A percentile compares a stretch with the other conserved stretches of the same genome.
phyloP scores from a whole-genome alignment of 2,113 vertebrate genomes.

The Vidua chalybeata region DNA sequence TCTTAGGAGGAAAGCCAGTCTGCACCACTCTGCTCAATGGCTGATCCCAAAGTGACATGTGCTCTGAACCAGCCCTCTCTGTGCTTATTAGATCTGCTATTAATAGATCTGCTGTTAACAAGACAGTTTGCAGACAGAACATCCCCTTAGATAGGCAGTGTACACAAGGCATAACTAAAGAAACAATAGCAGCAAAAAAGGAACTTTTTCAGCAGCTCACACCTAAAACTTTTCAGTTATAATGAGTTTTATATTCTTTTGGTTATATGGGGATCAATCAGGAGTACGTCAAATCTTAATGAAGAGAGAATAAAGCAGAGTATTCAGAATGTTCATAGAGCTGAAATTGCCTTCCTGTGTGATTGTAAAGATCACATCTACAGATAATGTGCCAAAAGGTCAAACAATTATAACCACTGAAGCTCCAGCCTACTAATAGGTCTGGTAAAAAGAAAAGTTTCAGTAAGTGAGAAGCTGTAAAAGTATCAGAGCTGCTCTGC shows the following conservation, averaged over 20 bases:
- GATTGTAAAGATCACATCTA: slow-evolving; percentile 13
- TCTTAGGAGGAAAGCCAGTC: background rate
- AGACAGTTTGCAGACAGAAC: background rate
- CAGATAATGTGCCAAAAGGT: slow-evolving; percentile 41
- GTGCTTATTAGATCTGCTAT: background rate
- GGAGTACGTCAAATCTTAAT: background rate
- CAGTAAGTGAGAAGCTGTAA: background rate
- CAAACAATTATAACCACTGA: slow-evolving; percentile 33
- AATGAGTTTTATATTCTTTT: background rate
- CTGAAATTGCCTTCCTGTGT: background rate
- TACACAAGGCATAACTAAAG: background rate
- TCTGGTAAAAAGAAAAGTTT: slow-evolving; percentile 6
- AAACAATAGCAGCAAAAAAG: background rate
- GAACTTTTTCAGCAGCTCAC: background rate
- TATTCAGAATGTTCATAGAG: background rate
- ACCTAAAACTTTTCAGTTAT: background rate
- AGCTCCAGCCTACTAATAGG: background rate
- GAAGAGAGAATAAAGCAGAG: background rate
- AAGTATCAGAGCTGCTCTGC: background rate
- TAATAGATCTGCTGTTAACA: slow-evolving; percentile 1
- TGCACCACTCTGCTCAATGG: background rate
- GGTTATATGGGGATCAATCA: background rate
- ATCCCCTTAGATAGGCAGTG: background rate
- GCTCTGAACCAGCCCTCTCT: background rate
- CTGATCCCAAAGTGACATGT: background rate